Evolutionary conservation across 2,888 invertebrate genomes (phyloP).

Genomic region (Drosophila incognita): DNA sequence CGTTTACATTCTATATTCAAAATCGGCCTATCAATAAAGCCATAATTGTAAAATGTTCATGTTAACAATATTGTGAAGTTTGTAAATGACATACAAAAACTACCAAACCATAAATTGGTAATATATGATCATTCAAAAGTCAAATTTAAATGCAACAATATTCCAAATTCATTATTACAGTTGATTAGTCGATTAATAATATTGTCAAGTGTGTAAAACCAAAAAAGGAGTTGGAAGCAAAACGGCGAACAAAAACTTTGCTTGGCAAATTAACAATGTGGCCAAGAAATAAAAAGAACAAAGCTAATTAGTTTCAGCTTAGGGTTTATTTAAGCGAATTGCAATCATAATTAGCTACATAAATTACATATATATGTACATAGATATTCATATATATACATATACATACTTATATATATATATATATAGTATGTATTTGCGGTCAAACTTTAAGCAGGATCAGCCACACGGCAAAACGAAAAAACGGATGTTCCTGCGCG

Average conservation of each 20-base stretch:
- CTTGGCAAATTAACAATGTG: conserved; percentile 71
- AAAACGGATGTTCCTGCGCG: conserved; percentile 73
- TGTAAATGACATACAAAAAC: not conserved
- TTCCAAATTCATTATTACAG: not conserved
- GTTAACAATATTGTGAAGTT: not conserved
- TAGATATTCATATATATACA: not conserved
- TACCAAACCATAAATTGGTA: not conserved
- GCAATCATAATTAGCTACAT: conserved; percentile 6
- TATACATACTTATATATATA: not conserved
- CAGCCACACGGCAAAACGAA: conserved; percentile 62
- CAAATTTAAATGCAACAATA: not conserved
- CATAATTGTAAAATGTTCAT: not conserved
- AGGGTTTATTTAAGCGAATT: conserved; percentile 45
- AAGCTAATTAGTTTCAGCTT: conserved; percentile 76
- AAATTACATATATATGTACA: not conserved
- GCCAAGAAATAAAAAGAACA: conserved; percentile 35
- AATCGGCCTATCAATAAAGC: too few species aligned
- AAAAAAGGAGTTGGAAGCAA: not conserved
- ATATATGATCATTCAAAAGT: not conserved
- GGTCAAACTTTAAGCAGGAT: conserved; percentile 53
- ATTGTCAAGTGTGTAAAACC: not conserved
- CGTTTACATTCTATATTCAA: too few species aligned
- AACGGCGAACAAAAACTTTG: conserved; percentile 7
- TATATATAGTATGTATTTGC: not conserved
- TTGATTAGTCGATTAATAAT: not conserved